Evolutionary conservation across 1,140 invertebrate genomes (phyloP).

Genomic region (Cephus cinctus): DNA sequence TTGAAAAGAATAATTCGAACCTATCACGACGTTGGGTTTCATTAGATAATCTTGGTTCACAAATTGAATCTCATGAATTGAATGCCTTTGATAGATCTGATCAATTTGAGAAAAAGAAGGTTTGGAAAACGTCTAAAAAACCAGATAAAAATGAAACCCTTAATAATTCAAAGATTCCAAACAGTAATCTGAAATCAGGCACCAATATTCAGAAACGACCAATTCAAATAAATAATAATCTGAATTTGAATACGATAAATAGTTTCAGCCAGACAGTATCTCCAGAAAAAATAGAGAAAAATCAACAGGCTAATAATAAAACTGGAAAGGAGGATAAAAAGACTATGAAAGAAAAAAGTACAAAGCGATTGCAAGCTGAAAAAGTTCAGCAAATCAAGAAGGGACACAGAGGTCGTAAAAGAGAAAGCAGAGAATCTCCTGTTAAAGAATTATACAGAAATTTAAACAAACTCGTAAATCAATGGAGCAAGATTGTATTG

Average conservation of each 20-base stretch:
- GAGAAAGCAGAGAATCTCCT: constrained; percentile 44
- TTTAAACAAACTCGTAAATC: constrained; percentile 57
- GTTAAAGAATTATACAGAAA: constrained; percentile 56
- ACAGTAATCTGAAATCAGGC: constrained; percentile 30
- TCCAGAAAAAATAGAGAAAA: constrained; percentile 47
- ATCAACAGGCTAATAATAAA: constrained; percentile 54
- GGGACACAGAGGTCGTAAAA: constrained; percentile 43
- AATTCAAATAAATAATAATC: constrained; percentile 53
- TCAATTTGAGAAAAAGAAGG: constrained; percentile 48
- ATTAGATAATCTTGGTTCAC: constrained; percentile 43
- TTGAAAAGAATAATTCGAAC: constrained; percentile 44
- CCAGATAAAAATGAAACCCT: constrained; percentile 37
- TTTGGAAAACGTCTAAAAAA: constrained; percentile 28
- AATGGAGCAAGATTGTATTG: constrained; percentile 68
- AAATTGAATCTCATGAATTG: constrained; percentile 38
- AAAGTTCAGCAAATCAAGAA: constrained; percentile 50
- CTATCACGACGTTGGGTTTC: constrained; percentile 51
- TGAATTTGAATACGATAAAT: constrained; percentile 47
- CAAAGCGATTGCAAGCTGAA: constrained; percentile 48
- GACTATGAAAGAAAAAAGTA: constrained; percentile 47
- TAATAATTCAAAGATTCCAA: constrained; percentile 43
- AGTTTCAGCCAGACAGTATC: constrained; percentile 40
- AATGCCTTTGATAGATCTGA: constrained; percentile 42
- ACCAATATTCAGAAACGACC: constrained; percentile 41
- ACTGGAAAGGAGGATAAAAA: constrained; percentile 54